Evolutionary conservation across 1,140 invertebrate genomes (phyloP).

Genomic region (Lucilia cuprina): DNA sequence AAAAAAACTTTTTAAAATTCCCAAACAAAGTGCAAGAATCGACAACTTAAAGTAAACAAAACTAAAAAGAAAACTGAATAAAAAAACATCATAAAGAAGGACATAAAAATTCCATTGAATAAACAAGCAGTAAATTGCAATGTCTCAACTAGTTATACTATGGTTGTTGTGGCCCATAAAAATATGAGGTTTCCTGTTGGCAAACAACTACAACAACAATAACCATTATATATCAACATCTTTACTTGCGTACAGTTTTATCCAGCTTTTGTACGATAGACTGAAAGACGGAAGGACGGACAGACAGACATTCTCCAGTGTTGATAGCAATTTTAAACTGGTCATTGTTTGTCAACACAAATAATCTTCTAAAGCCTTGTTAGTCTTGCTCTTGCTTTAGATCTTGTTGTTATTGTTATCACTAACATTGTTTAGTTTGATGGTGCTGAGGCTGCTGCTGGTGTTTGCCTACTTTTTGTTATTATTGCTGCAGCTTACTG

Average conservation of each 20-base stretch:
- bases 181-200: too few relatives aligned
- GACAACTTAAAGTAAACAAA: neutral
- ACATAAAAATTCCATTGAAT: neutral
- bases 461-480: neutral
- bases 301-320: neutral
- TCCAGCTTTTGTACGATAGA: neutral
- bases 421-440: neutral
- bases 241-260: too few relatives aligned
- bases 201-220: too few relatives aligned
- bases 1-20: neutral
- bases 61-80: neutral
- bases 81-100: too few relatives aligned
- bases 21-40: neutral
- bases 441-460: neutral
- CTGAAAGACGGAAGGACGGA: too few relatives aligned
- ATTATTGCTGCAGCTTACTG: neutral
- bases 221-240: too few relatives aligned
- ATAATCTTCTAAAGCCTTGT: neutral
- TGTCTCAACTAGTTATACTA: neutral
- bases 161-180: neutral
- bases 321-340: neutral
- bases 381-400: too few relatives aligned
- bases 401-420: neutral
- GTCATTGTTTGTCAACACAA: conserved; percentile 11
- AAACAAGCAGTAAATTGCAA: conserved; percentile 14